Conservation (phyloP, 2,797 vertebrate species). For the Geotrypetes seraphini region DNA sequence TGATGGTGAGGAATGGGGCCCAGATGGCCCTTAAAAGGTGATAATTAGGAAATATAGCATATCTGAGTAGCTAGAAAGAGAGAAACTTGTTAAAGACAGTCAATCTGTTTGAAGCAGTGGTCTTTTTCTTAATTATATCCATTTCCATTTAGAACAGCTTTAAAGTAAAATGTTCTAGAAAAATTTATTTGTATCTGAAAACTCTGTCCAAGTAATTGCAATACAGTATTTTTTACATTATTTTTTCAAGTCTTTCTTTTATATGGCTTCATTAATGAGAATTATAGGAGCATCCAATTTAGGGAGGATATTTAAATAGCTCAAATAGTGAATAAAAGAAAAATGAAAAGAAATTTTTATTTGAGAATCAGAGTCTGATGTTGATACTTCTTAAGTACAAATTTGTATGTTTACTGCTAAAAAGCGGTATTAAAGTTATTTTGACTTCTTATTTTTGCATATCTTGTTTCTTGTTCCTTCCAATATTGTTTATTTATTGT, state of each 20-base stretch:
- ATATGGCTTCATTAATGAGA: conserved; percentile 12
- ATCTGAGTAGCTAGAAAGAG: conserved; percentile 85
- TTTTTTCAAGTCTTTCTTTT: conserved; percentile 17
- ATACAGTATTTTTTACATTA: conserved; percentile 30
- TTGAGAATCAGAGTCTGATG: no score
- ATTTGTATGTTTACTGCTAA: no score
- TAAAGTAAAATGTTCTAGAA: conserved; percentile 49
- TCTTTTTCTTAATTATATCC: conserved; percentile 60
- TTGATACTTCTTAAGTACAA: no score
- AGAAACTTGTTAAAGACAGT: conserved; percentile 77
- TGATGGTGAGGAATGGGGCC: conserved; percentile 93
- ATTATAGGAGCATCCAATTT: no score
- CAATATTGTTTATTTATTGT: no score
- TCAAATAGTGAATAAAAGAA: no score
- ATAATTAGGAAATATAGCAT: conserved; percentile 99
- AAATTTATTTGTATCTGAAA: conserved; percentile 38
- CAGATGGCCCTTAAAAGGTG: conserved; percentile 99
- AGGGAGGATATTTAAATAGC: no score
- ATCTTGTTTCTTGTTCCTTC: no score
- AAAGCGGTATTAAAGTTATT: no score
- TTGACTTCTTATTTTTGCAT: no score
- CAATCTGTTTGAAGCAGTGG: conserved; percentile 67
- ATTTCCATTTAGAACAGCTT: conserved; percentile 53
- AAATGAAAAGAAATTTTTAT: no score
- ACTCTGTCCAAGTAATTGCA: conserved; percentile 17